These are phyloP conservation scores for Diprion similis DNA, from an alignment of 1,140 invertebrate species.

Conservation along the genomic window DNA sequence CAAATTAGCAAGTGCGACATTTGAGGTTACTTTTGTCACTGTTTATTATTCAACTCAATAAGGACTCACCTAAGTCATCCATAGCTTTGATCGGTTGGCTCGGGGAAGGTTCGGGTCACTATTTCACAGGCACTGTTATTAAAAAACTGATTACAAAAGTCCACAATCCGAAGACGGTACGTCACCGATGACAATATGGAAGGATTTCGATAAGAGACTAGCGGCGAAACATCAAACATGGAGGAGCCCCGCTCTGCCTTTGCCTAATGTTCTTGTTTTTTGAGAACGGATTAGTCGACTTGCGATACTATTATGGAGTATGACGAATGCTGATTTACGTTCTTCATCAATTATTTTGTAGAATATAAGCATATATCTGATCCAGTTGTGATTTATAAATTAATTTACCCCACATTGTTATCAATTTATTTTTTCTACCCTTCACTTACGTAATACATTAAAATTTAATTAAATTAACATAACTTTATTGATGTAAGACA, in stretches of 20 bases:
- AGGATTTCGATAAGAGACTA: slow-evolving; percentile 13
- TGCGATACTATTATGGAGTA: too few relatives aligned
- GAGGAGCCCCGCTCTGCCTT: slow-evolving; percentile 25
- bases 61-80: slow-evolving; percentile 47
- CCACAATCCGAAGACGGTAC: not conserved
- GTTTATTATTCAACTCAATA: not conserved
- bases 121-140: not conserved
- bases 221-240: slow-evolving; percentile 37
- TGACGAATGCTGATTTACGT: too few relatives aligned
- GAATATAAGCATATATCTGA: too few relatives aligned
- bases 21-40: slow-evolving; percentile 33
- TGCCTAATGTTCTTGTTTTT: not conserved
- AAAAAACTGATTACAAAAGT: not conserved
- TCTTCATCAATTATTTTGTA: too few relatives aligned
- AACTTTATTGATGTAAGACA: too few relatives aligned
- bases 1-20: not conserved
- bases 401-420: too few relatives aligned
- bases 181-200: slow-evolving; percentile 4
- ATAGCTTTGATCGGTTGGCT: slow-evolving; percentile 24
- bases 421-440: too few relatives aligned
- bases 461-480: too few relatives aligned
- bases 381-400: too few relatives aligned
- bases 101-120: not conserved
- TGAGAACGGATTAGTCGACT: too few relatives aligned
- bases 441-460: too few relatives aligned